These are phyloP conservation scores for Lasius fuliginosus DNA, from an alignment of 2,888 invertebrate species.

Conservation along the genomic window DNA sequence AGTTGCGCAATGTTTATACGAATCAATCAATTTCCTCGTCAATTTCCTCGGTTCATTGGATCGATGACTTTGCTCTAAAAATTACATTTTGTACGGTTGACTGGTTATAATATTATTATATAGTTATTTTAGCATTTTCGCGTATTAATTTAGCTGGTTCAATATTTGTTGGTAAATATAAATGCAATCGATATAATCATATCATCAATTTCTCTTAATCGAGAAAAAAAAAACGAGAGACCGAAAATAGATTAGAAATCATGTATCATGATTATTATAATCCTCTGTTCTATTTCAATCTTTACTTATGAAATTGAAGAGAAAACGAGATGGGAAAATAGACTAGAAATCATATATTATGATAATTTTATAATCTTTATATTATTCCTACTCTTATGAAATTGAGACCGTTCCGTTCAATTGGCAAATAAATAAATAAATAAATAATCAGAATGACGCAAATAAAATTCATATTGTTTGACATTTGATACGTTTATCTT, in stretches of 20 bases:
- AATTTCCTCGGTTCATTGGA: not conserved
- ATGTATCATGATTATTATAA: not conserved
- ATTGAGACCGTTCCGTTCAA: not conserved
- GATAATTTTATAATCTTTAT: no score
- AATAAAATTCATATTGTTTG: not conserved
- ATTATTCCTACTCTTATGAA: not conserved
- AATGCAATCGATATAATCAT: not conserved
- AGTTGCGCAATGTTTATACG: slow-evolving; percentile 5
- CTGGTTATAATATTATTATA: not conserved
- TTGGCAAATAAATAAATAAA: not conserved
- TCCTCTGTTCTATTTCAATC: not conserved
- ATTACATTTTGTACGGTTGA: not conserved
- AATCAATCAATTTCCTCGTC: slow-evolving; percentile 7
- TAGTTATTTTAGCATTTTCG: not conserved
- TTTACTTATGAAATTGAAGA: not conserved
- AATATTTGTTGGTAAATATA: not conserved
- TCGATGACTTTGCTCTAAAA: not conserved
- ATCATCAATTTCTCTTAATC: not conserved
- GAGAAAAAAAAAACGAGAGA: not conserved
- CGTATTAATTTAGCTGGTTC: not conserved
- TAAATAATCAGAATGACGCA: not conserved
- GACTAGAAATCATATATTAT: no score
- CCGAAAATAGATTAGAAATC: not conserved
- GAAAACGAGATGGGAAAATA: not conserved
- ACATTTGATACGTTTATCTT: not conserved